Evolutionary conservation across 2,113 vertebrate genomes (phyloP).

Genomic region (Pachycephala philippinensis): DNA sequence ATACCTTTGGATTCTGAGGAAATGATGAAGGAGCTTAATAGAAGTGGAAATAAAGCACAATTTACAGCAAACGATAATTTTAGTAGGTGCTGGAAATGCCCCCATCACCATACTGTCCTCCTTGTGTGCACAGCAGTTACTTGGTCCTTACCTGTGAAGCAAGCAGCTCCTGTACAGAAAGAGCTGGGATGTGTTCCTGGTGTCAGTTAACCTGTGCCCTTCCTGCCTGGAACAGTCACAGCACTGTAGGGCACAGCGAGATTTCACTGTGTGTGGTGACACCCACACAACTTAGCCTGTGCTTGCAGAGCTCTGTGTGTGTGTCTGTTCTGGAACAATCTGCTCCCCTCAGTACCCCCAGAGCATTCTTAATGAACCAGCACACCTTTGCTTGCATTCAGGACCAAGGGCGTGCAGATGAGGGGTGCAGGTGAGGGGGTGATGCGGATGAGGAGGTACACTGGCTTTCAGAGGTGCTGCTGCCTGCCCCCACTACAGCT

Average conservation of each 20-base stretch:
- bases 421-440: not conserved
- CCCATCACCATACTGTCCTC: not conserved
- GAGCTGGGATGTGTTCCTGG: not conserved
- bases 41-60: not conserved
- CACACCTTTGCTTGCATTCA: not conserved
- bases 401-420: rapidly evolving
- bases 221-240: not conserved
- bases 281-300: not conserved
- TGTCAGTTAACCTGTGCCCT: not conserved
- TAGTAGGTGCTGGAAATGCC: not conserved
- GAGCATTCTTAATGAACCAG: not conserved
- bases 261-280: not conserved
- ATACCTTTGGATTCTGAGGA: not conserved
- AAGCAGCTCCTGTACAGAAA: not conserved
- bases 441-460: rapidly evolving
- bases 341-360: not conserved
- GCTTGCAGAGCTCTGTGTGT: not conserved
- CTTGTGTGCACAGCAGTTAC: not conserved
- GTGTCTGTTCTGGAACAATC: not conserved
- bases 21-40: not conserved
- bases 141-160: not conserved
- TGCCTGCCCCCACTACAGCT: not conserved
- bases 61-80: not conserved
- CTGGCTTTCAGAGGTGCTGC: not conserved
- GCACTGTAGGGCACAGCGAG: rapidly evolving